Conservation (phyloP, 2,797 vertebrate species). For the Molossus alvarezi region DNA sequence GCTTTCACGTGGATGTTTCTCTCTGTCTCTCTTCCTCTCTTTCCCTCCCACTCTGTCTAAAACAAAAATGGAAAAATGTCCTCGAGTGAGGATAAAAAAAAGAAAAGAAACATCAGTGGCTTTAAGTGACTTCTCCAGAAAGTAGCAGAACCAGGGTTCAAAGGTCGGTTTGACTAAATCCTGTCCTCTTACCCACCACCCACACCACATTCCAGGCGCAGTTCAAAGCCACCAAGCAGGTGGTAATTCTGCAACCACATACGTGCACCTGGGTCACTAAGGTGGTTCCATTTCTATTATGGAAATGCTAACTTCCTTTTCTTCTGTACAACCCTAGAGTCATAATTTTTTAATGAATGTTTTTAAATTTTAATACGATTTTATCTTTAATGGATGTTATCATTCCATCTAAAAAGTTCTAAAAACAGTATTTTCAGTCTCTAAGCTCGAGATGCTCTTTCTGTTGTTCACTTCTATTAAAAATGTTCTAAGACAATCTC, state of each 20-base stretch:
- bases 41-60: not conserved
- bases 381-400: not conserved
- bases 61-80: no score
- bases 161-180: not conserved
- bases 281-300: not conserved
- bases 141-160: not conserved
- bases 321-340: no score
- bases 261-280: accelerated
- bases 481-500: not conserved
- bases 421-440: not conserved
- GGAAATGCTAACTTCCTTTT: not conserved
- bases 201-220: not conserved
- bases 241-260: accelerated
- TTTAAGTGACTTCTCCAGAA: not conserved
- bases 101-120: not conserved
- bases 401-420: not conserved
- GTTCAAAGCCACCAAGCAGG: not conserved
- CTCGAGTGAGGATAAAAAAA: no score
- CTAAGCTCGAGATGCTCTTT: not conserved
- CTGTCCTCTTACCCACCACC: not conserved
- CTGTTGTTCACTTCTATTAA: not conserved
- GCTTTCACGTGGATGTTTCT: no score
- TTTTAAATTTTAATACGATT: not conserved
- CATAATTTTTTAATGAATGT: not conserved
- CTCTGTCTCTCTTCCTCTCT: no score